A percentile compares a stretch with the other conserved stretches of the same genome.
Evolutionary conservation across 2,797 vertebrate species (phyloP).

Genomic region (Triplophysa yarkandensis): DNA sequence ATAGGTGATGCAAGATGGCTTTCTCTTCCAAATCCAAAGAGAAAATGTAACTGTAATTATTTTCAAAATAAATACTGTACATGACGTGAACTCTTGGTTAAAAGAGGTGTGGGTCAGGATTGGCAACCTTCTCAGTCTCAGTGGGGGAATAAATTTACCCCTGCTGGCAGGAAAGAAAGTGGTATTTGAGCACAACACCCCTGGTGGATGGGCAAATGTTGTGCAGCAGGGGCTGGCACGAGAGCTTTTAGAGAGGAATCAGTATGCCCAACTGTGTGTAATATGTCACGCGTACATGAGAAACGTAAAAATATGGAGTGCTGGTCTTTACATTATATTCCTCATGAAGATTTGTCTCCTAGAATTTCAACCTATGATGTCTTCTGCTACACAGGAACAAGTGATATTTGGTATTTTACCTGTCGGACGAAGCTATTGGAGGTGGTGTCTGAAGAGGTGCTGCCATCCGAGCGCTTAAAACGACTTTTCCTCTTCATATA

Average conservation of each 20-base stretch:
- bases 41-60: not conserved
- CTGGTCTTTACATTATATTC: not conserved
- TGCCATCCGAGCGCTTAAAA: conserved; percentile 95
- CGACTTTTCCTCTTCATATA: conserved; percentile 93
- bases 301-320: conserved; percentile 35
- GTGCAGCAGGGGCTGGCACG: conserved; percentile 64
- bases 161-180: conserved; percentile 51
- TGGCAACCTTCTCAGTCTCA: conserved; percentile 65
- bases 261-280: conserved; percentile 56
- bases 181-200: conserved; percentile 56
- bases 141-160: conserved; percentile 63
- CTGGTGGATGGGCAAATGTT: conserved; percentile 70
- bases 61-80: not conserved
- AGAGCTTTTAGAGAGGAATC: conserved; percentile 49
- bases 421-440: conserved; percentile 98
- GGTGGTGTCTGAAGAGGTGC: conserved; percentile 95
- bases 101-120: conserved; percentile 6
- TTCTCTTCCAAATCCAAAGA: not conserved
- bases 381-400: not conserved
- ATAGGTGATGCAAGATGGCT: not conserved
- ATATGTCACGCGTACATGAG: conserved; percentile 66
- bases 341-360: not conserved
- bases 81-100: not conserved
- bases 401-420: conserved; percentile 72
- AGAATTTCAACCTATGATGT: not conserved